Evolutionary conservation across 2,888 invertebrate genomes (phyloP).

Genomic region (Leptopilina myrica): DNA sequence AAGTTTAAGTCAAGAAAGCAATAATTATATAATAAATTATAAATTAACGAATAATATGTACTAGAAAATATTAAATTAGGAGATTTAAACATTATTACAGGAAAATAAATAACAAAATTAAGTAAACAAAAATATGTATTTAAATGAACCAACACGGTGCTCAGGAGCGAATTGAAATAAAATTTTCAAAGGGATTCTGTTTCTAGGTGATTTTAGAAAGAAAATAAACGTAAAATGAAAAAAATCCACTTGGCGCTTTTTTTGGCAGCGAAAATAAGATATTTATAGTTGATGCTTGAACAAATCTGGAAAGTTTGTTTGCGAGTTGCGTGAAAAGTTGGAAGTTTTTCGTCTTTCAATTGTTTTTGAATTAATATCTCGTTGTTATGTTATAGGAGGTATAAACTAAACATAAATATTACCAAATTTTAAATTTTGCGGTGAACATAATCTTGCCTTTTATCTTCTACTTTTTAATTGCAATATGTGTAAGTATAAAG

Average conservation of each 20-base stretch:
- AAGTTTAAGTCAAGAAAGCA: no score
- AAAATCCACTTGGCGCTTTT: constrained; percentile 13
- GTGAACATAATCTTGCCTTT: neutral
- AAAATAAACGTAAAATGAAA: constrained; percentile 1
- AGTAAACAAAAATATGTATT: no score
- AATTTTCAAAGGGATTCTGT: neutral
- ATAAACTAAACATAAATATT: constrained; percentile 5
- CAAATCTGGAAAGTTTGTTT: neutral
- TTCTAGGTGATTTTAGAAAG: neutral
- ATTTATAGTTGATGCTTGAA: neutral
- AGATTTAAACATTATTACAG: no score
- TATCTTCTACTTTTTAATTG: neutral
- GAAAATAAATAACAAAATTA: no score
- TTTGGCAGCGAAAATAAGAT: constrained; percentile 8
- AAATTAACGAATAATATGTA: no score
- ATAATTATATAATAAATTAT: no score
- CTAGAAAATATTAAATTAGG: no score
- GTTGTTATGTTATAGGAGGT: neutral
- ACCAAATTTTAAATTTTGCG: neutral
- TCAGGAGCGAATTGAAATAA: no score
- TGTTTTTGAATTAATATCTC: neutral
- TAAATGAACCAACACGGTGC: no score
- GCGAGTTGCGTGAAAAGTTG: neutral
- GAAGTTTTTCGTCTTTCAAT: neutral
- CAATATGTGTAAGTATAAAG: no score